These are phyloP conservation scores for Phaethornis superciliosus DNA, from an alignment of 2,113 vertebrate genomes.

Conservation along the genomic window DNA sequence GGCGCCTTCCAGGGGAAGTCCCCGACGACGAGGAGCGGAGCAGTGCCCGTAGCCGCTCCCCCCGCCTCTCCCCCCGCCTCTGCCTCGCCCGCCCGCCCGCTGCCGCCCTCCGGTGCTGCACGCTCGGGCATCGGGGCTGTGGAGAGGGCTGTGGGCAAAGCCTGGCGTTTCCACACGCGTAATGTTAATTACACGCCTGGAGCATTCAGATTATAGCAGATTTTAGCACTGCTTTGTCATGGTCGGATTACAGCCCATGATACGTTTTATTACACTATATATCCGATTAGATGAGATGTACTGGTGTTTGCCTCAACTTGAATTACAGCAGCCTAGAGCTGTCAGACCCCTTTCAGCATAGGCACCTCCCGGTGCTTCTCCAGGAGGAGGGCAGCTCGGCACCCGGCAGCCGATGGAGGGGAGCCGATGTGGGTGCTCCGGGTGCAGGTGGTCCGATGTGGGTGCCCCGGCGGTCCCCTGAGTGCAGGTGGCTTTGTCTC, in stretches of 20 bases:
- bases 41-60: neutral
- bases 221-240: neutral
- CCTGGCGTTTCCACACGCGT: neutral
- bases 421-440: no score
- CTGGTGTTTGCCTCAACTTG: neutral
- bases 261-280: neutral
- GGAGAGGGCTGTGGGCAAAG: accelerated
- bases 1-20: slow-evolving; percentile 79
- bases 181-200: neutral
- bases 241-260: neutral
- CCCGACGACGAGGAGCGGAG: slow-evolving; percentile 9
- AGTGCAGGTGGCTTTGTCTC: neutral
- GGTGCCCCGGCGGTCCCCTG: no score
- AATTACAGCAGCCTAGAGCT: neutral
- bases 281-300: neutral
- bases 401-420: neutral
- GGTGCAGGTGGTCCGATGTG: no score
- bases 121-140: neutral
- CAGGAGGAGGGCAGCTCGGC: neutral
- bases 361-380: neutral
- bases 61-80: neutral
- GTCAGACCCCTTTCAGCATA: accelerated
- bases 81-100: no score
- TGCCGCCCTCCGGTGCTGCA: no score
- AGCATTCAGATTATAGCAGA: neutral